Evolutionary conservation across 2,797 vertebrate genomes (phyloP).

Genomic region (Labeo calbasu): DNA sequence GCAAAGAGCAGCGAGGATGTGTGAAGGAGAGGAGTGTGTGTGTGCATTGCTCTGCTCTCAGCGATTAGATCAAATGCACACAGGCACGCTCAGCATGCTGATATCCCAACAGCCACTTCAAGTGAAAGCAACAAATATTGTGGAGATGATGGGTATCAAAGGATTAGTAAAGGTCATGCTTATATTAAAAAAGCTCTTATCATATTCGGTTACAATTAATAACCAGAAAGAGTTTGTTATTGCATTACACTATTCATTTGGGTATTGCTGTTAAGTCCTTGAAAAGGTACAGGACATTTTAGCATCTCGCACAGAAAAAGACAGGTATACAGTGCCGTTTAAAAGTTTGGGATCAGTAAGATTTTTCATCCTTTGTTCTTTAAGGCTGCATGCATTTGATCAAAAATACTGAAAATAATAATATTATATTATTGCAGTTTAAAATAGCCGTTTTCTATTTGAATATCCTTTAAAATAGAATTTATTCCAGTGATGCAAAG

Average conservation of each 20-base stretch:
- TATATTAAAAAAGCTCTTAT: slow-evolving; percentile 11
- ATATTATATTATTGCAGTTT: no score
- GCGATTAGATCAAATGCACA: slow-evolving; percentile 28
- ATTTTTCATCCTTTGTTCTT: no score
- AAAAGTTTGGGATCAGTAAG: no score
- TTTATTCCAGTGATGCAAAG: no score
- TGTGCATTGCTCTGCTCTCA: background rate
- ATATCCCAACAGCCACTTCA: slow-evolving; percentile 30
- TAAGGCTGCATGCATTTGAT: no score
- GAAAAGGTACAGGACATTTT: background rate
- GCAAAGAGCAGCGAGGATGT: slow-evolving; percentile 31
- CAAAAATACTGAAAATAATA: no score
- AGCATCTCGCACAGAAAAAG: background rate
- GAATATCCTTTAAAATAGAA: no score
- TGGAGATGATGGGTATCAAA: slow-evolving; percentile 27
- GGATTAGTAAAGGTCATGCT: slow-evolving; percentile 14
- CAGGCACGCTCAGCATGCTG: slow-evolving; percentile 21
- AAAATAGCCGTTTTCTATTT: no score
- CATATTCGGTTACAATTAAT: slow-evolving; percentile 3
- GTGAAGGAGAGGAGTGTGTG: background rate
- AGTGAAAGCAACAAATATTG: slow-evolving; percentile 30
- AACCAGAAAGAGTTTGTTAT: slow-evolving; percentile 1
- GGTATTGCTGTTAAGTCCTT: background rate
- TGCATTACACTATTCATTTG: background rate
- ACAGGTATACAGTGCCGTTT: no score